Evolutionary conservation across 2,888 invertebrate genomes (phyloP), one percentile per base, ranked within the genome.

Genomic region (Lymantria dispar): DNA sequence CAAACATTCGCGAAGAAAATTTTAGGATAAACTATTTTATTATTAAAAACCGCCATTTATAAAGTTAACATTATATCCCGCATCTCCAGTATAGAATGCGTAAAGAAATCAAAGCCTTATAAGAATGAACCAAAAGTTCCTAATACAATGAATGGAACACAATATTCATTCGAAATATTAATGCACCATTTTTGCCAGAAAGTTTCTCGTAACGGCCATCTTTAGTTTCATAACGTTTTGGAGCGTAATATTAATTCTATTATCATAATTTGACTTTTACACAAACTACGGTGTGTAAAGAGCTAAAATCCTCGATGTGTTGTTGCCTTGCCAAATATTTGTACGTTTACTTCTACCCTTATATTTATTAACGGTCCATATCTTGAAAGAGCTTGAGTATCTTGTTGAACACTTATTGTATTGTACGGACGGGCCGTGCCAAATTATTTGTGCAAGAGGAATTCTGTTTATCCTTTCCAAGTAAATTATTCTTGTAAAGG

Each of bases 181-280:
- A 61, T 56, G 56, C 50, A 48, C 62, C 51, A 64, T 66, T 64
- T 64, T 64, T 62, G 61, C 56, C 52, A 57, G 53, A 54, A 57
- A 59, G 59, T 62, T 55, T 59, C 54, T 46, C 49, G 48, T 54
- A 54, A 62, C 52, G 43, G 38, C 54, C 55, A 56, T 55, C 50
- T 62, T 62, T 56, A 62, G 54, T 60, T 66, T 56, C 56, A 54
- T 66, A 67, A 64, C 58, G 51, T 50, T 62, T 54, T 52, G 50
- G 56, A 54, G 70, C 67, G 60, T 65, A 64, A 74, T 72, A 73
- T 68, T 73, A 76, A 73, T 74, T 70, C 70, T 67, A 77, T 78
- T 76, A 79, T 68, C 72, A 74, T 80, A 77, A 80, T 76, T 70
- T 67, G 54, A 58, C 62, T 62, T 70, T 72, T 72, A 69, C 72